These are phyloP conservation scores for Drosophila ambigua DNA, from an alignment of 1,140 invertebrate species.

Conservation along the genomic window DNA sequence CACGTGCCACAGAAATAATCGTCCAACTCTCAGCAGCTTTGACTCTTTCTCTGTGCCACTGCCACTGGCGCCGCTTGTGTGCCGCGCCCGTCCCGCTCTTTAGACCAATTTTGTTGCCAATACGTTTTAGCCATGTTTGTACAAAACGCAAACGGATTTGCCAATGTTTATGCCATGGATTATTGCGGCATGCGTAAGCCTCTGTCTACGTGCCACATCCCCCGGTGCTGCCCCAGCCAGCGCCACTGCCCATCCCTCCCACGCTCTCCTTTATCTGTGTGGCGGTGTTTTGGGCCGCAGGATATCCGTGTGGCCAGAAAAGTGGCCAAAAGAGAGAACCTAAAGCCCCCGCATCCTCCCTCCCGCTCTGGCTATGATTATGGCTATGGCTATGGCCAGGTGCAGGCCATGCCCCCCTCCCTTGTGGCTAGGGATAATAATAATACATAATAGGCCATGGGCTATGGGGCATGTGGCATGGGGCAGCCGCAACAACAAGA, in stretches of 20 bases:
- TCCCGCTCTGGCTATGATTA: slow-evolving; percentile 10
- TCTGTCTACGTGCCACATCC: slow-evolving; percentile 45
- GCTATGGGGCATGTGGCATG: no score
- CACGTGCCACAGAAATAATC: slow-evolving; percentile 79
- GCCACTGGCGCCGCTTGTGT: slow-evolving; percentile 65
- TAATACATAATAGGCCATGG: slow-evolving; percentile 54
- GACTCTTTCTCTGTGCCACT: slow-evolving; percentile 55
- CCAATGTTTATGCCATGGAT: slow-evolving; percentile 81
- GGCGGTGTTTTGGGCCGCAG: slow-evolving; percentile 5
- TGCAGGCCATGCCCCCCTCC: slow-evolving; percentile 19
- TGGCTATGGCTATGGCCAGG: slow-evolving; percentile 45
- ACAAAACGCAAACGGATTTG: slow-evolving; percentile 82
- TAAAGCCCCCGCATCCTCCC: slow-evolving; percentile 47
- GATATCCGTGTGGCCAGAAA: slow-evolving; percentile 62
- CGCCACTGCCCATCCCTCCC: background rate
- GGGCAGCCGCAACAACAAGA: slow-evolving; percentile 18
- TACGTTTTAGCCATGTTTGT: slow-evolving; percentile 81
- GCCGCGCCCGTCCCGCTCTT: slow-evolving; percentile 43
- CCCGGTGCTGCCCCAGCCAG: background rate
- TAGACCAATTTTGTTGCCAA: slow-evolving; percentile 72
- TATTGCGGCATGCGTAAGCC: slow-evolving; percentile 80
- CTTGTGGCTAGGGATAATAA: slow-evolving; percentile 36
- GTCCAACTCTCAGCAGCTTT: slow-evolving; percentile 47
- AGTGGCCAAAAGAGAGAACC: slow-evolving; percentile 46
- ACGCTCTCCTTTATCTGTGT: slow-evolving; percentile 18